These are phyloP conservation scores for Eptesicus fuscus DNA, from an alignment of 2,113 vertebrate genomes.

Conservation along the genomic window DNA sequence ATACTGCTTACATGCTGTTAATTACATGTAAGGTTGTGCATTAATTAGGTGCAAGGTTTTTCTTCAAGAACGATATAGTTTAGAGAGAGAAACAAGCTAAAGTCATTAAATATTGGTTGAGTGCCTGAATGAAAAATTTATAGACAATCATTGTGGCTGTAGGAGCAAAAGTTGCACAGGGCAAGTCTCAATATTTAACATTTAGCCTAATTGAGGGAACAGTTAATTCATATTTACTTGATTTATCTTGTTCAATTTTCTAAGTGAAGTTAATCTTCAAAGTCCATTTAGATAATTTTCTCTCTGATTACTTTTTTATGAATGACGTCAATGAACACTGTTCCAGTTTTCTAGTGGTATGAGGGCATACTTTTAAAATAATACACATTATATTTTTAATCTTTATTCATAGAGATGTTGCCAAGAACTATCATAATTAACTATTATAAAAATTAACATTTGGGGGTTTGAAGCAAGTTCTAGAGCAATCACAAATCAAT, in stretches of 20 bases:
- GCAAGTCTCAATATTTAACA: background rate
- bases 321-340: background rate
- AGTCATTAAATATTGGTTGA: background rate
- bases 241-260: background rate
- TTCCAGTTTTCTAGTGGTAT: background rate
- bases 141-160: background rate
- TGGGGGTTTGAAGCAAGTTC: background rate
- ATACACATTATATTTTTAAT: background rate
- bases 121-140: background rate
- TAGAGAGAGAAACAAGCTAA: background rate
- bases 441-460: background rate
- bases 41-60: background rate
- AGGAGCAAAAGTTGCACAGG: background rate
- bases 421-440: background rate
- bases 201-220: background rate
- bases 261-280: background rate
- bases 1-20: background rate
- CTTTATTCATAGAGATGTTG: conserved; percentile 1
- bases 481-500: background rate
- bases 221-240: background rate
- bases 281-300: background rate
- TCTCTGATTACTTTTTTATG: background rate
- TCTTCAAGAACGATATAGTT: background rate
- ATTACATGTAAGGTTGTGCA: background rate
- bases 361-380: background rate